phyloP scores from a whole-genome alignment of 2,888 invertebrate genomes.

The Rhopalosiphum nymphaeae region DNA sequence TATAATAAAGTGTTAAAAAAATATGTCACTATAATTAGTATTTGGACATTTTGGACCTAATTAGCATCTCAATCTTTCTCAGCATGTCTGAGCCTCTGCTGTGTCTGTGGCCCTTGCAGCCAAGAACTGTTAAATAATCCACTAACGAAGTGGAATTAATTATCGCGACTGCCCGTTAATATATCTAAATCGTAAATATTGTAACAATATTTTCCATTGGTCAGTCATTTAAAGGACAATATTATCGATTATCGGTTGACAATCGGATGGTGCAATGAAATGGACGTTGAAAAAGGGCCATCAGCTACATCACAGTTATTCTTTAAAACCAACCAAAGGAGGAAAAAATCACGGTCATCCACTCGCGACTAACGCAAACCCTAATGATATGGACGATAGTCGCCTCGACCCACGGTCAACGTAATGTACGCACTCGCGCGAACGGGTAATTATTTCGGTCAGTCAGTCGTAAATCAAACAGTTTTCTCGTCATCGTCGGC shows the following conservation, averaged over 20 bases:
- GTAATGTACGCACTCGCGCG: not conserved
- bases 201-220: not conserved
- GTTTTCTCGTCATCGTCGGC: not conserved
- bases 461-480: not conserved
- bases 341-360: not conserved
- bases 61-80: not conserved
- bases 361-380: not conserved
- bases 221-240: not conserved
- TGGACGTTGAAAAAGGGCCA: not conserved
- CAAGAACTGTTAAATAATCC: not conserved
- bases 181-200: not conserved
- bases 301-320: not conserved
- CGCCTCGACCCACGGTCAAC: not conserved
- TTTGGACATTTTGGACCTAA: not conserved
- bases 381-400: not conserved
- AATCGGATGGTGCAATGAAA: not conserved
- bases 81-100: not conserved
- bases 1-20: not conserved
- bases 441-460: not conserved
- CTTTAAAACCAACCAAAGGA: not conserved
- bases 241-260: too few relatives aligned
- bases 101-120: not conserved
- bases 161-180: not conserved
- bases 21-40: not conserved
- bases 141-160: too few relatives aligned